Evolutionary conservation across 2,888 invertebrate genomes (phyloP).

Genomic region (Nematopogon swammerdamellus): DNA sequence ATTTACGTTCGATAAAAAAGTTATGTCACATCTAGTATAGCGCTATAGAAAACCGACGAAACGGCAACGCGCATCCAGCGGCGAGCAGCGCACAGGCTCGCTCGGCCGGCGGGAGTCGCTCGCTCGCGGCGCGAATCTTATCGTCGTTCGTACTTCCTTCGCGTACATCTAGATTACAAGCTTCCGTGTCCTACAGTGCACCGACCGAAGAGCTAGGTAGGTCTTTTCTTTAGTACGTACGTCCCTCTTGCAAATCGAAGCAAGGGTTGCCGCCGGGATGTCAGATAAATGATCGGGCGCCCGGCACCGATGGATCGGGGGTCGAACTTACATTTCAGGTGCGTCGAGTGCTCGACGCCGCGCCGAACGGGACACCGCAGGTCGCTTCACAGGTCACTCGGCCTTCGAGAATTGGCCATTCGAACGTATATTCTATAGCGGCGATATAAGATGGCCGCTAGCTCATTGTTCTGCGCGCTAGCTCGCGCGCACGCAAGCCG

Average conservation of each 20-base stretch:
- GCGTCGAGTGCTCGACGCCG: background rate
- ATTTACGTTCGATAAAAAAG: slow-evolving; percentile 5
- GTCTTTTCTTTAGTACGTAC: background rate
- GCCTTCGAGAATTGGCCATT: slow-evolving; percentile 48
- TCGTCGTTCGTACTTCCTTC: too few species aligned
- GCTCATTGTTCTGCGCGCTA: slow-evolving; percentile 59
- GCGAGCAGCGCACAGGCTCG: background rate
- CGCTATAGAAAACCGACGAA: slow-evolving; percentile 3
- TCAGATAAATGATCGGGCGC: background rate
- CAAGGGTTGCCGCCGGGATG: background rate
- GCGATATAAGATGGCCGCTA: slow-evolving; percentile 59
- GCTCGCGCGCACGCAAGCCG: slow-evolving; percentile 59
- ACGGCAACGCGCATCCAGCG: background rate
- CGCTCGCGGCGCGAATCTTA: background rate
- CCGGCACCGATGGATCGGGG: background rate
- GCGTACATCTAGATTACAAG: background rate
- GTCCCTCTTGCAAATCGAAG: background rate
- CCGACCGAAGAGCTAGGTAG: background rate
- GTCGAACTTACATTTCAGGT: slow-evolving; percentile 2
- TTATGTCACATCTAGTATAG: slow-evolving; percentile 10
- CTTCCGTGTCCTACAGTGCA: background rate
- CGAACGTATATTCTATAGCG: slow-evolving; percentile 56
- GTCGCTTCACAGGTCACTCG: background rate
- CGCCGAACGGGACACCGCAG: background rate
- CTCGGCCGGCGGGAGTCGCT: background rate